Evolutionary conservation across 2,797 vertebrate species (phyloP).

Genomic region (Gallinago stenura): DNA sequence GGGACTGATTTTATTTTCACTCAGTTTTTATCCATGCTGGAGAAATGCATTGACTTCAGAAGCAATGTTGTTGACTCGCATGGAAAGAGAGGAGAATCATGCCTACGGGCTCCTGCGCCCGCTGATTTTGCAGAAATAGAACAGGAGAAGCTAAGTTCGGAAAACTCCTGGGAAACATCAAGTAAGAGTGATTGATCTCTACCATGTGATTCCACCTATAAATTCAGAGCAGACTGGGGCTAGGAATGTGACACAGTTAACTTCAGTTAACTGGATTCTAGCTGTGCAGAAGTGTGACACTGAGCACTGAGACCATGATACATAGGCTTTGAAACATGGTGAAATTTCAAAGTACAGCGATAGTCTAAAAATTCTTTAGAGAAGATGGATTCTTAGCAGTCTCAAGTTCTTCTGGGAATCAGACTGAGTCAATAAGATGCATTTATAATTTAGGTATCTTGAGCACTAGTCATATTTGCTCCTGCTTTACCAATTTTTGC

Average conservation of each 20-base stretch:
- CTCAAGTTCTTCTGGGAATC: not conserved
- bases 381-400: not conserved
- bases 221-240: not conserved
- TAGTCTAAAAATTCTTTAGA: not conserved
- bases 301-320: not conserved
- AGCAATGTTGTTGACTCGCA: not conserved
- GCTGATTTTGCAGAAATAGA: not conserved
- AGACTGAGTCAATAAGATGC: constrained; percentile 13
- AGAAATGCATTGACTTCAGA: not conserved
- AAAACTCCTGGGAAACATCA: not conserved
- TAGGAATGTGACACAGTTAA: not conserved
- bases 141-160: not conserved
- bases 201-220: not conserved
- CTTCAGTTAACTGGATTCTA: not conserved
- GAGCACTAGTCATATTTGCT: constrained; percentile 43
- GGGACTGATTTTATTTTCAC: not conserved
- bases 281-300: not conserved
- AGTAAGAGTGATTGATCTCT: not conserved
- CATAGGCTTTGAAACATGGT: not conserved
- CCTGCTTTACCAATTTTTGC: constrained; percentile 30
- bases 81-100: not conserved
- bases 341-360: not conserved
- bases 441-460: constrained; percentile 56
- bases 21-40: not conserved
- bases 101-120: not conserved